A percentile compares a stretch with the other conserved stretches of the same genome.
Evolutionary conservation across 1,140 invertebrate species (phyloP).

Genomic region (Philotrypesis tridentata): DNA sequence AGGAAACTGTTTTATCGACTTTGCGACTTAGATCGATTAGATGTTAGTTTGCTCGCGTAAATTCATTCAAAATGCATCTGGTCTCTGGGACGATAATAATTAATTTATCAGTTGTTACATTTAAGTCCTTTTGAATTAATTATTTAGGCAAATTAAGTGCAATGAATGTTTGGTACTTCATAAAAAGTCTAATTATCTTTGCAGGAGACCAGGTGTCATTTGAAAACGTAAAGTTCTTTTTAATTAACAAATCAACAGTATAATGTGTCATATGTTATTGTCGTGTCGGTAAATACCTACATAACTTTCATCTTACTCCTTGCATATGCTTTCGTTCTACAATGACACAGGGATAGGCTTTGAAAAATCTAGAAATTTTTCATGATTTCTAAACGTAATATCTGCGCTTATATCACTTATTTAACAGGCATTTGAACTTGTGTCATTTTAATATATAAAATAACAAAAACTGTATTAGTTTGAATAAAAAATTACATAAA

Average conservation of each 20-base stretch:
- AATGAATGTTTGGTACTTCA: constrained; percentile 18
- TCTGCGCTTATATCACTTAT: neutral
- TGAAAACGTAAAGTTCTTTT: constrained; percentile 20
- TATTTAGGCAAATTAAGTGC: constrained; percentile 27
- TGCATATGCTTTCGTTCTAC: neutral
- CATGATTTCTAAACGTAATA: neutral
- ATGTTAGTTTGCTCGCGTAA: constrained; percentile 15
- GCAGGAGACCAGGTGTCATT: constrained; percentile 11
- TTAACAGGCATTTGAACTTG: neutral
- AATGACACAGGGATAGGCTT: constrained; percentile 7
- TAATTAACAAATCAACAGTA: constrained; percentile 21
- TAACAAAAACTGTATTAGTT: constrained; percentile 13
- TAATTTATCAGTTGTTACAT: constrained; percentile 5
- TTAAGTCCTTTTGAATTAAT: constrained; percentile 34
- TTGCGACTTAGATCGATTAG: constrained; percentile 15
- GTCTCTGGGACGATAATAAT: constrained; percentile 23
- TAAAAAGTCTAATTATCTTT: neutral
- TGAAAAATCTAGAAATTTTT: neutral
- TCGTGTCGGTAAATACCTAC: neutral
- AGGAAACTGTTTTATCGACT: constrained; percentile 33
- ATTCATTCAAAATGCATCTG: neutral
- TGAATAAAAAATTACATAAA: neutral
- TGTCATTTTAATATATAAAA: neutral
- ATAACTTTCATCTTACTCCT: neutral
- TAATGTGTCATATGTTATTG: constrained; percentile 24